A percentile compares a stretch with the other conserved stretches of the same genome.
phyloP scores from a whole-genome alignment of 2,888 invertebrate genomes.

The Dryococelus australis region DNA sequence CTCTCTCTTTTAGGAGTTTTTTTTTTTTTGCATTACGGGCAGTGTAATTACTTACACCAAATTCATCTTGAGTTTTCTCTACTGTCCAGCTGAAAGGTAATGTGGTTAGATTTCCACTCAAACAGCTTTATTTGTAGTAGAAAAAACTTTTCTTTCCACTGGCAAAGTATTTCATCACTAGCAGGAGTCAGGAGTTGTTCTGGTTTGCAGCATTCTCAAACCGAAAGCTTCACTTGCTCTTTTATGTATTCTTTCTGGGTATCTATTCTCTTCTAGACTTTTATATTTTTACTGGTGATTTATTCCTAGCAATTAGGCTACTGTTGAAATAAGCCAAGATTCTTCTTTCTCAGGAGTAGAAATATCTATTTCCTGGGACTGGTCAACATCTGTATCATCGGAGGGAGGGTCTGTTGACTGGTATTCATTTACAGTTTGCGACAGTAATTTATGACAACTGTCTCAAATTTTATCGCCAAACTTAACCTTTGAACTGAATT shows the following conservation, averaged over 20 bases:
- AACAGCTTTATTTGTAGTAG: neutral
- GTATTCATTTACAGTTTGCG: neutral
- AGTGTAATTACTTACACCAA: slow-evolving; percentile 3
- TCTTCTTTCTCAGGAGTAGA: slow-evolving; percentile 17
- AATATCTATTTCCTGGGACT: neutral
- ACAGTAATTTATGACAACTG: neutral
- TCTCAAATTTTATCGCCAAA: slow-evolving; percentile 12
- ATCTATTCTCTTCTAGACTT: neutral
- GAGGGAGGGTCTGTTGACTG: neutral
- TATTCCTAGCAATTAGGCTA: neutral
- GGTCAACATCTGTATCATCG: neutral
- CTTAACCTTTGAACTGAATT: slow-evolving; percentile 5
- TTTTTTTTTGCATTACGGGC: slow-evolving; percentile 18
- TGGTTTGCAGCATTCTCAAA: neutral
- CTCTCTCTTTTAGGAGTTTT: neutral
- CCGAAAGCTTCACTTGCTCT: neutral
- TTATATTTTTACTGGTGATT: neutral
- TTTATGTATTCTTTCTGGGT: neutral
- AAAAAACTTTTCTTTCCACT: slow-evolving; percentile 13
- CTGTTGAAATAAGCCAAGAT: slow-evolving; percentile 5
- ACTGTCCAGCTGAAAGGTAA: neutral
- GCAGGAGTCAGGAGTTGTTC: neutral
- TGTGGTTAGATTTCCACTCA: neutral
- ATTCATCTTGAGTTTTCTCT: slow-evolving; percentile 29
- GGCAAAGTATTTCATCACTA: neutral